Evolutionary conservation across 2,888 invertebrate genomes (phyloP).

Genomic region (Lottia gigantea): DNA sequence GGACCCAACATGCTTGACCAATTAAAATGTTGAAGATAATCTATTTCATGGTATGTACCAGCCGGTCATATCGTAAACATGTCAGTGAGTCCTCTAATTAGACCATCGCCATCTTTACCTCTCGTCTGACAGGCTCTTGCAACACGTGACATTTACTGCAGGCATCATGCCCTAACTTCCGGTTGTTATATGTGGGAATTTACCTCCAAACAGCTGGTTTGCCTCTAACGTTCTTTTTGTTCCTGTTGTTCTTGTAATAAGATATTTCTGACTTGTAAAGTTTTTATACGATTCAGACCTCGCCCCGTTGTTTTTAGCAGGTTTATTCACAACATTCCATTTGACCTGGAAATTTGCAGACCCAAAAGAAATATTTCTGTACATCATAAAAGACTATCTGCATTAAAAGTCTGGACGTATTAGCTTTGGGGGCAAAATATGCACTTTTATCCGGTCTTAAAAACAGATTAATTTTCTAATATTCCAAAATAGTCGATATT

Average conservation of each 20-base stretch:
- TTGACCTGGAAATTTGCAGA: too few relatives aligned
- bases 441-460: neutral
- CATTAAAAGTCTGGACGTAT: too few relatives aligned
- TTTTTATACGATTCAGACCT: neutral
- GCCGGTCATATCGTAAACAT: slow-evolving; percentile 6
- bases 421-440: too few relatives aligned
- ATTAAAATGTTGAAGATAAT: too few relatives aligned
- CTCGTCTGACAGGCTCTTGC: neutral
- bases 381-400: too few relatives aligned
- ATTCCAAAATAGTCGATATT: neutral
- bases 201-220: slow-evolving; percentile 5
- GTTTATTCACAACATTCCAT: neutral
- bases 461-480: neutral
- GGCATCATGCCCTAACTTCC: neutral
- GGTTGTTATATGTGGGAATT: neutral
- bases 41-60: too few relatives aligned
- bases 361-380: too few relatives aligned
- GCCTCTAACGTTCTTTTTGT: slow-evolving; percentile 1
- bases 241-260: slow-evolving; percentile 5
- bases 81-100: neutral
- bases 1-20: too few relatives aligned
- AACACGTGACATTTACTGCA: neutral
- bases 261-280: neutral
- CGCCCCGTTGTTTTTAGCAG: neutral
- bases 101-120: neutral